These are phyloP conservation scores for Myzus persicae DNA, from an alignment of 1,140 invertebrate species.

Conservation along the genomic window DNA sequence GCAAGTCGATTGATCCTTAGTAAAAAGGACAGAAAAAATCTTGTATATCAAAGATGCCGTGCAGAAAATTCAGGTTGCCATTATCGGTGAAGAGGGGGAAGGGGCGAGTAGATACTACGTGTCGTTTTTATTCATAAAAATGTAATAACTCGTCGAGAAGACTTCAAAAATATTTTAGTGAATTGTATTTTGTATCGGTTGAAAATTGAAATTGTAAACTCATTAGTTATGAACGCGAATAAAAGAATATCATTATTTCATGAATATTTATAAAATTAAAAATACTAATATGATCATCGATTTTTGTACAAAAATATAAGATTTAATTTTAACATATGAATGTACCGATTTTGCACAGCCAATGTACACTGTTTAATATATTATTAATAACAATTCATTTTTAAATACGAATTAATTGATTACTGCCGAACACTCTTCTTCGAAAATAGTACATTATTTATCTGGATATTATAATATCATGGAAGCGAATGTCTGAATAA, in stretches of 20 bases:
- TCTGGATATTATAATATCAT: not conserved
- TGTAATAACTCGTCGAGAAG: too few species aligned
- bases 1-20: not conserved
- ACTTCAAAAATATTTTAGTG: not conserved
- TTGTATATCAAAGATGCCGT: too few species aligned
- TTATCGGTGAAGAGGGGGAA: too few species aligned
- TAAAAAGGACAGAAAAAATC: too few species aligned
- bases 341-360: not conserved
- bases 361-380: not conserved
- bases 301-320: not conserved
- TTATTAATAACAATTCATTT: not conserved
- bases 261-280: not conserved
- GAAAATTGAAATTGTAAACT: not conserved
- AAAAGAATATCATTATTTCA: not conserved
- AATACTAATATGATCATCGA: not conserved
- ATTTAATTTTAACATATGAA: not conserved
- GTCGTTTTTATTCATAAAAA: too few species aligned
- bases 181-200: not conserved
- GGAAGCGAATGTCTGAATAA: not conserved
- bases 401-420: not conserved
- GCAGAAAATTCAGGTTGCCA: too few species aligned
- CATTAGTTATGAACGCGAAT: not conserved
- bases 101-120: too few species aligned
- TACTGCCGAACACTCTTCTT: not conserved
- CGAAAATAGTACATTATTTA: not conserved